Evolutionary conservation across 1,140 invertebrate species (phyloP).

Genomic region (Apis florea): DNA sequence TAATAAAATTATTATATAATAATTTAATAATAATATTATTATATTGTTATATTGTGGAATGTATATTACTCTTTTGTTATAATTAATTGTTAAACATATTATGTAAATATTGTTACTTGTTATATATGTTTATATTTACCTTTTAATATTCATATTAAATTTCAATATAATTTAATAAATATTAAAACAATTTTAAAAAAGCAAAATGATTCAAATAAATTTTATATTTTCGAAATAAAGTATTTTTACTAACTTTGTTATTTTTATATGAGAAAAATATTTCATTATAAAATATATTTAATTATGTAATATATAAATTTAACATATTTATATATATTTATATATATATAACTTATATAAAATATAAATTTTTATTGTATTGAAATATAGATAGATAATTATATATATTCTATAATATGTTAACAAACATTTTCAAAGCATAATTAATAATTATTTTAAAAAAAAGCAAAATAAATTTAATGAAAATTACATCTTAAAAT

Average conservation of each 20-base stretch:
- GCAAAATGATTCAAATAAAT: not conserved
- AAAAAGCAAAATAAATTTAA: too few relatives aligned
- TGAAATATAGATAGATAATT: slow-evolving; percentile 13
- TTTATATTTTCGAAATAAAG: slow-evolving; percentile 1
- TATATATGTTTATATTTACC: not conserved
- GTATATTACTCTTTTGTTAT: slow-evolving; percentile 21
- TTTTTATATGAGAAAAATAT: slow-evolving; percentile 21
- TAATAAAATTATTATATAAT: not conserved
- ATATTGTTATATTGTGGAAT: too few relatives aligned
- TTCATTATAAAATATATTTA: slow-evolving; percentile 29
- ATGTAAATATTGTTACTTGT: not conserved
- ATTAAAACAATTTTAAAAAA: not conserved
- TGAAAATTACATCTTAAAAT: slow-evolving; percentile 14
- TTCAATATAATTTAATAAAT: not conserved
- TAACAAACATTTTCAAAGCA: not conserved
- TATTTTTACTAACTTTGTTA: slow-evolving; percentile 35
- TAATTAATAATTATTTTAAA: slow-evolving; percentile 26
- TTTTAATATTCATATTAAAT: not conserved
- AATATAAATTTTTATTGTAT: slow-evolving; percentile 7
- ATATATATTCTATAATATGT: slow-evolving; percentile 30
- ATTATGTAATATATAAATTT: slow-evolving; percentile 45
- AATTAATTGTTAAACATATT: slow-evolving; percentile 28
- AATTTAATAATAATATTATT: slow-evolving; percentile 3
- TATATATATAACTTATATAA: slow-evolving; percentile 38
- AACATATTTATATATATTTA: slow-evolving; percentile 28